Conservation (phyloP, 35 echinoderm and acorn worm genomes). For the Amphiura filiformis region DNA sequence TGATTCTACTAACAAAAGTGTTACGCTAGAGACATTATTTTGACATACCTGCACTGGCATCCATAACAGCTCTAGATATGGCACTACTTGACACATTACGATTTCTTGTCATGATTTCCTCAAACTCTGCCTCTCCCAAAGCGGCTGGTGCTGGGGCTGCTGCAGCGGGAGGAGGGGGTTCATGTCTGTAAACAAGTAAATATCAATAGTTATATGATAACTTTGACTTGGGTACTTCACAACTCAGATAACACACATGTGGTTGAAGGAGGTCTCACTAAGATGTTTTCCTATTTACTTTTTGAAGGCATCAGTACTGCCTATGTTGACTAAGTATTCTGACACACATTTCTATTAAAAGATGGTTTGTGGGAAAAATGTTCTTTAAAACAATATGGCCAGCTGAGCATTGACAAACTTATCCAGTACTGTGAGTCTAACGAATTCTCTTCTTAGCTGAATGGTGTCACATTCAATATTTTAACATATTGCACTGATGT, state of each 20-base stretch:
- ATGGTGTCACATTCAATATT: too few relatives aligned
- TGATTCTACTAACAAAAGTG: too few relatives aligned
- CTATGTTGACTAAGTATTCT: too few relatives aligned
- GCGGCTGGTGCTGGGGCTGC: conserved; percentile 26
- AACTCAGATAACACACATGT: not conserved
- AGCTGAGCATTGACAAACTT: too few relatives aligned
- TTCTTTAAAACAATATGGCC: too few relatives aligned
- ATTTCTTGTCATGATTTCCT: conserved; percentile 88
- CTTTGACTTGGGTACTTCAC: not conserved
- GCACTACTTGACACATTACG: conserved; percentile 87
- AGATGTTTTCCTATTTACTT: not conserved
- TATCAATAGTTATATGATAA: not conserved
- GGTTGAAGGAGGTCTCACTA: not conserved
- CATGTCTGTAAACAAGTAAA: conserved; percentile 3
- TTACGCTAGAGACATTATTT: too few relatives aligned
- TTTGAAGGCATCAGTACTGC: not conserved
- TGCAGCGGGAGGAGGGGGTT: conserved; percentile 33
- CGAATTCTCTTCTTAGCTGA: too few relatives aligned
- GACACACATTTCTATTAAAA: too few relatives aligned
- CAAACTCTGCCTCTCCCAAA: conserved; percentile 83
- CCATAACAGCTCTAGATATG: conserved; percentile 90
- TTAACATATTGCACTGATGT: too few relatives aligned
- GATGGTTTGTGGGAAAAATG: too few relatives aligned
- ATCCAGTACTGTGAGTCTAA: too few relatives aligned
- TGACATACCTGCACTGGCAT: conserved; percentile 77